Evolutionary conservation across 2,113 vertebrate species (phyloP), one percentile per base, ranked within the genome.

Genomic region (Notarius quadriscutis): DNA sequence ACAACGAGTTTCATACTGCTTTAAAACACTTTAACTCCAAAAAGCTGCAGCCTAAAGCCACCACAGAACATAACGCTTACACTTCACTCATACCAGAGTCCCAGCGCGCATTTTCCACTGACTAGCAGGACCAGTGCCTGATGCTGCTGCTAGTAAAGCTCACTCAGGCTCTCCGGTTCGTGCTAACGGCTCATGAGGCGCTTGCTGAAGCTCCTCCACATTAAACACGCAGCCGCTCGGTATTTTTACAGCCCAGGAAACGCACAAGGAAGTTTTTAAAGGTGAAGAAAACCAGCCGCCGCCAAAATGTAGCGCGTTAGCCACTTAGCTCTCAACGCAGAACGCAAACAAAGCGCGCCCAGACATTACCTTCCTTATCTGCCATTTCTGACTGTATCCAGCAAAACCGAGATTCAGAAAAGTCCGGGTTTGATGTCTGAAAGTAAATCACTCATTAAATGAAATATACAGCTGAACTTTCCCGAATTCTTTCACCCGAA

Each of bases 361-460:
- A 27, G 62, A 41, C 25, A 11, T n/a, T 93, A 94, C 94, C 94
- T 84, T 95, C 94, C 94, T 95, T 95, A 63, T 95, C 94, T 2
- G 94, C 94, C 94, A 95, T 95, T 84, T 81, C 87, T 55, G 86
- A 85, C 62, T 55, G 27, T n/a, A 48, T 85, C 86, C 84, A n/a
- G 82, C 74, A n/a, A 15, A 75, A 34, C 50, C 50, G 22, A 57
- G 60, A 84, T 81, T 60, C 4, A 67, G 27, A 34, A 11, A 77
- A 81, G 65, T 75, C n/a, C 72, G 55, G 11, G 48, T 55, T 84
- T 86, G 84, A 85, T 74, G 77, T 85, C 88, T 74, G 9, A 85
- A 53, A 55, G 4, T n/a, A 25, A 72, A 74, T 11, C 17, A 58
- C 11, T 81, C 22, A 72, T 58, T 12, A 14, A 74, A 58, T 48